These are phyloP conservation scores for Leptocoma aspasia DNA, from an alignment of 2,113 vertebrate genomes.

Conservation along the genomic window DNA sequence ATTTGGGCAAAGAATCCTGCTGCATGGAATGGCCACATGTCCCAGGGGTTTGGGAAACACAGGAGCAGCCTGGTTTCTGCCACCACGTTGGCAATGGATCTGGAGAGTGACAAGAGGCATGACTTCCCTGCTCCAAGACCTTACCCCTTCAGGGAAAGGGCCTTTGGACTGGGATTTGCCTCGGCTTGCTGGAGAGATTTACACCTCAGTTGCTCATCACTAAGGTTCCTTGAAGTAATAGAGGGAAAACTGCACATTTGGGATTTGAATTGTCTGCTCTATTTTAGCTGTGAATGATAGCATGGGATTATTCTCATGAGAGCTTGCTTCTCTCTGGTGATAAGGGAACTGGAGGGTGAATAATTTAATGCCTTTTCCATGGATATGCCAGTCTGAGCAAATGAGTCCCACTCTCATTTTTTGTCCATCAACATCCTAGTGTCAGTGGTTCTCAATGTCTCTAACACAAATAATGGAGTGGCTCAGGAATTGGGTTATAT, in stretches of 20 bases:
- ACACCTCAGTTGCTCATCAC: neutral
- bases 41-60: fast-evolving
- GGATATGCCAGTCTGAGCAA: neutral
- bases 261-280: neutral
- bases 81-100: fast-evolving
- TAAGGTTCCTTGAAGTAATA: neutral
- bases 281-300: neutral
- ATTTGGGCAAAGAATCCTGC: neutral
- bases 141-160: neutral
- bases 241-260: neutral
- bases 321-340: neutral
- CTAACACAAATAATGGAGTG: neutral
- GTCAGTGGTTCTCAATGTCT: neutral
- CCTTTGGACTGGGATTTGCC: neutral
- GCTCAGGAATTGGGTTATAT: neutral
- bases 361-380: neutral
- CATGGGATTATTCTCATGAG: neutral
- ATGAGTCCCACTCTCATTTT: neutral
- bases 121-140: neutral
- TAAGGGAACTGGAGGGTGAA: neutral
- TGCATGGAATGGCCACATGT: too few species aligned
- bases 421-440: fast-evolving
- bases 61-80: neutral
- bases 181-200: neutral
- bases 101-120: neutral